These are phyloP conservation scores for Noctua pronuba DNA, from an alignment of 2,888 invertebrate genomes.

Conservation along the genomic window DNA sequence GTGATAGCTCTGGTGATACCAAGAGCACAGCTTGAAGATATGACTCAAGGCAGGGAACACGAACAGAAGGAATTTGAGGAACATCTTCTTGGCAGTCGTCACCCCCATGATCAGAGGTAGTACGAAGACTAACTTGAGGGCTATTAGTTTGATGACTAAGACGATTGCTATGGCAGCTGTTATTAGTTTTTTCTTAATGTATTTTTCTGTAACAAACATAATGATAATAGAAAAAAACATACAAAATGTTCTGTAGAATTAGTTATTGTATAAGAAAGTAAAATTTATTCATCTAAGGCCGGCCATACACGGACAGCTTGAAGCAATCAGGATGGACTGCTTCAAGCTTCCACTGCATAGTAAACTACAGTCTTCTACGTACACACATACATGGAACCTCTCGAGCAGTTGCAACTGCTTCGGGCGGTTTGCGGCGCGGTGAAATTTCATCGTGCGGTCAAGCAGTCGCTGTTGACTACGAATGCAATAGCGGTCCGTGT, in stretches of 20 bases:
- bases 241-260: not conserved
- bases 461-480: no score
- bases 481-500: no score
- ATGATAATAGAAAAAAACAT: not conserved
- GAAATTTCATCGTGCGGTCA: no score
- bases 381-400: no score
- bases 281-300: not conserved
- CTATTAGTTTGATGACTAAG: conserved; percentile 94
- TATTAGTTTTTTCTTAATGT: conserved; percentile 93
- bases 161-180: conserved; percentile 94
- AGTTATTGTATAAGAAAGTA: not conserved
- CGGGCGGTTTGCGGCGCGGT: no score
- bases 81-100: conserved; percentile 95
- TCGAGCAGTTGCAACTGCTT: no score
- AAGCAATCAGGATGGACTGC: no score
- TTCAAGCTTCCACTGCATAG: no score
- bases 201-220: conserved; percentile 92
- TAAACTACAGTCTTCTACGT: no score
- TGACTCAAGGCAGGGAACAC: conserved; percentile 95
- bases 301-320: no score
- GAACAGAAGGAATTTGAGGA: conserved; percentile 95
- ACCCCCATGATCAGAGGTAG: conserved; percentile 94
- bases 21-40: conserved; percentile 95
- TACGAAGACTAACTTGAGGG: conserved; percentile 94
- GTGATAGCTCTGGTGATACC: conserved; percentile 94